Percentiles rank a stretch among this genome's conserved stretches.
Evolutionary conservation across 2,797 vertebrate species (phyloP).

Genomic region (Hippoglossus hippoglossus): DNA sequence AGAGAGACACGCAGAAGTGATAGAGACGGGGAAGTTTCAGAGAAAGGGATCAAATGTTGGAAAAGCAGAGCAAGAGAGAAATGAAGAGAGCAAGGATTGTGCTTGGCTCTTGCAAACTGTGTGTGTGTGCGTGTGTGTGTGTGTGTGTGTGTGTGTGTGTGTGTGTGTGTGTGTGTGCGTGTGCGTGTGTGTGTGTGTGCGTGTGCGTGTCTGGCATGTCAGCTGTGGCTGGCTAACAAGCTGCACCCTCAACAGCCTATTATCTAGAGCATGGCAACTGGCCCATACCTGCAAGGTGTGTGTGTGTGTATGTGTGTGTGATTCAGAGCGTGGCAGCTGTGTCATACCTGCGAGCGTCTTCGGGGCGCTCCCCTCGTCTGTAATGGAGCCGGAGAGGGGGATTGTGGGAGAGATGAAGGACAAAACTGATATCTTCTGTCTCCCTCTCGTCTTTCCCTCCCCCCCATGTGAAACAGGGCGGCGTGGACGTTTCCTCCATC

Average conservation of each 20-base stretch:
- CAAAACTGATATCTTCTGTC: slow-evolving; percentile 60
- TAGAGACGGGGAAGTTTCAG: slow-evolving; percentile 3
- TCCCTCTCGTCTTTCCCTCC: slow-evolving; percentile 26
- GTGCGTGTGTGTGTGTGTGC: too few species aligned
- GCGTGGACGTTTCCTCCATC: slow-evolving; percentile 16
- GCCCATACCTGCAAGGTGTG: slow-evolving; percentile 79
- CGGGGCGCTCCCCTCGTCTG: slow-evolving; percentile 59
- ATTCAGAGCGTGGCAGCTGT: slow-evolving; percentile 83
- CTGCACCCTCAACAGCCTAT: slow-evolving; percentile 74
- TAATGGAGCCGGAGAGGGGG: slow-evolving; percentile 71
- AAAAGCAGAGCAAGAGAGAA: background rate
- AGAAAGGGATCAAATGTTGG: background rate
- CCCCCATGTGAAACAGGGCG: slow-evolving; percentile 12
- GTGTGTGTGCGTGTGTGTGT: background rate
- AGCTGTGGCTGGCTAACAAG: slow-evolving; percentile 78
- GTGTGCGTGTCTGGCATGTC: slow-evolving; percentile 56
- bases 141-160: background rate
- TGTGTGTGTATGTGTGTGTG: slow-evolving; percentile 37
- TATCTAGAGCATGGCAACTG: slow-evolving; percentile 80
- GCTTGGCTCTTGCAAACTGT: too few species aligned
- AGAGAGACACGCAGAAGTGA: slow-evolving; percentile 23
- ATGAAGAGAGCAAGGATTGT: slow-evolving; percentile 12
- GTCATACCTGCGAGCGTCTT: slow-evolving; percentile 85
- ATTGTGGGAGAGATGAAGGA: slow-evolving; percentile 71
- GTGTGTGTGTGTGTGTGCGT: background rate